Base-by-base conservation (phyloP, 1,140 invertebrate genomes). In the Drosophila pandora region DNA sequence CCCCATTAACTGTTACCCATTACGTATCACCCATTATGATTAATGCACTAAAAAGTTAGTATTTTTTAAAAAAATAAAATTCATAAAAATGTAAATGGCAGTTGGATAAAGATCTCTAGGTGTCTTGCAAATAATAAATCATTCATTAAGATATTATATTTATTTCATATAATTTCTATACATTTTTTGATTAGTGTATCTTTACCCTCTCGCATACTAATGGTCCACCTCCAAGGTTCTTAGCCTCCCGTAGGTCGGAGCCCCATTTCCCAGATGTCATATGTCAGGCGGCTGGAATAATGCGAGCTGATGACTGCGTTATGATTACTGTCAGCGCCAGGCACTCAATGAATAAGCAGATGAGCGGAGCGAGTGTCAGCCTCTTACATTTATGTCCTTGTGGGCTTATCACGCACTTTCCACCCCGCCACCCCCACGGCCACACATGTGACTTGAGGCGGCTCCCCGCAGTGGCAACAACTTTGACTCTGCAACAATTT, bases 311-410 rank as follows among this genome's bases (percentile, higher is more conserved):
- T 87, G 83, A 71, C 65, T 75, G 79, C 65, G 82, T 79, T 87
- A 87, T 87, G 83, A 87, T 87, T 87, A 87, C 83, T 87, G 83
- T 87, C 83, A 87, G 49, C 73, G 49, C 47, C 83, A 87, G 82
- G 50, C 64, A 78, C 73, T 82, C 80, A 71, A 85, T 80, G 80
- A 83, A 79, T 84, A 84, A 79, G 72, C 62, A 81, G 73, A 69
- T 69, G 65, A 49, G 64, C 30, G 21, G n/a, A 22, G 50, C 28
- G 61, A 41, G 72, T 77, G 57, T 59, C 49, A 58, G 53, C 47
- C 73, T 60, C 48, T 60, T 45, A 43, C 32, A 37, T 25, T 34
- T 48, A 22, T 57, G 62, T 76, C 60, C 78, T 67, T 72, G 52
- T 62, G 77, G 72, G 70, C 69, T 68, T 79, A 68, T 68, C 48